Base-by-base conservation (phyloP, 2,113 vertebrate genomes). In the Muntiacus reevesi region DNA sequence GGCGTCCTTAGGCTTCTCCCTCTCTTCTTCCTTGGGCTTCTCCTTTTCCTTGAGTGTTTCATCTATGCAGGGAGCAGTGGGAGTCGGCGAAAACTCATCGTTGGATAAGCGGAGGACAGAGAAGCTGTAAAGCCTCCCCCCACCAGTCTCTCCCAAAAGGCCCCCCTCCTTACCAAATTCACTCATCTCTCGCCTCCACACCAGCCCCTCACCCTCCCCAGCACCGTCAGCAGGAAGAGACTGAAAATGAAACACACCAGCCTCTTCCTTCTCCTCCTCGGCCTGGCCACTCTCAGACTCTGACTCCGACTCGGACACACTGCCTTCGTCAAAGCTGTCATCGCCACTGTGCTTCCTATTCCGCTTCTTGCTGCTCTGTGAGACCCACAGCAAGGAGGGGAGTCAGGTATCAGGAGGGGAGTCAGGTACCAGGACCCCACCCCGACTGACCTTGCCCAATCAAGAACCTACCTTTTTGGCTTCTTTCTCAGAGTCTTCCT, bases 311-410 rank as follows among this genome's bases (percentile, higher is more conserved):
- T 99, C 99, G 0, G 99, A 99, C 67, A 97, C 99, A 43, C 99
- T 99, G 84, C 99, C 99, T 28, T 99, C 99, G 0, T 99, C 99
- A 1, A 98, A 98, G 96, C 98, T 98, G 93, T 98, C 98, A 27
- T 99, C 99, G 1, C 99, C 99, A 1, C 99, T 99, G 84, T 98
- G 99, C 97, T 99, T 99, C 97, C 99, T 98, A 94, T 99, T 99
- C 78, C 99, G 99, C 97, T 99, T 99, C 98, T 99, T 99, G 91
- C 99, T 99, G 60, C 98, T 95, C 99, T 99, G 98, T 25, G 55
- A 71, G 30, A 40, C 43, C 13, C 57, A 57, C 6, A 6, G 52
- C 55, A 59, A 45, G 19, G 5, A 0, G 54, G 21, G 45, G 21
- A 54, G 43, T 83, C 55, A 92, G 40, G 7, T 2, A n/a, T 6